These are phyloP conservation scores for Furcifer pardalis DNA, from an alignment of 2,797 vertebrate species.

Conservation along the genomic window DNA sequence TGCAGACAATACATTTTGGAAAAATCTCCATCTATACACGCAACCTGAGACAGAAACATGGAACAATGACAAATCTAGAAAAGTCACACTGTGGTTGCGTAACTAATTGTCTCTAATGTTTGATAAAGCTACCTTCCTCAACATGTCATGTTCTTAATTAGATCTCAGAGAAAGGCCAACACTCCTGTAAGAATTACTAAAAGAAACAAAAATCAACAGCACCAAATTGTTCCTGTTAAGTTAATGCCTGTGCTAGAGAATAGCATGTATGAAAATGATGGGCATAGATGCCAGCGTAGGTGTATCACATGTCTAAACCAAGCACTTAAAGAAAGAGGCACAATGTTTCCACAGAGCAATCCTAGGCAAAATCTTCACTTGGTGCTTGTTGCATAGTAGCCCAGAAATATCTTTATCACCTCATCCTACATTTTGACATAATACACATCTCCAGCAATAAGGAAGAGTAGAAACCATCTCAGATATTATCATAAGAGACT, in stretches of 20 bases:
- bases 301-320: slow-evolving; percentile 52
- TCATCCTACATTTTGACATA: slow-evolving; percentile 10
- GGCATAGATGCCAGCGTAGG: slow-evolving; percentile 35
- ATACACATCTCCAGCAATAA: slow-evolving; percentile 9
- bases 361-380: slow-evolving; percentile 51
- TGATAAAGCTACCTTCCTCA: slow-evolving; percentile 42
- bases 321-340: slow-evolving; percentile 54
- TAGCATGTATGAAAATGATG: slow-evolving; percentile 33
- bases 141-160: background rate
- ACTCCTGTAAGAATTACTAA: slow-evolving; percentile 6
- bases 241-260: background rate
- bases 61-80: slow-evolving; percentile 35
- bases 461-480: slow-evolving; percentile 16
- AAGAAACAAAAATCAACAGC: slow-evolving; percentile 13
- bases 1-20: background rate
- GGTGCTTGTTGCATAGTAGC: slow-evolving; percentile 30
- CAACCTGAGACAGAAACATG: slow-evolving; percentile 14
- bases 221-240: background rate
- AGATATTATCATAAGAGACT: background rate
- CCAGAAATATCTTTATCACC: slow-evolving; percentile 23
- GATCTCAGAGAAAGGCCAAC: slow-evolving; percentile 16
- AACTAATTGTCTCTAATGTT: slow-evolving; percentile 29
- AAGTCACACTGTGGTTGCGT: slow-evolving; percentile 31
- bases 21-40: background rate
- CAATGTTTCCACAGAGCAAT: slow-evolving; percentile 57